phyloP scores from a whole-genome alignment of 2,113 vertebrate genomes.

The Catagonus wagneri region DNA sequence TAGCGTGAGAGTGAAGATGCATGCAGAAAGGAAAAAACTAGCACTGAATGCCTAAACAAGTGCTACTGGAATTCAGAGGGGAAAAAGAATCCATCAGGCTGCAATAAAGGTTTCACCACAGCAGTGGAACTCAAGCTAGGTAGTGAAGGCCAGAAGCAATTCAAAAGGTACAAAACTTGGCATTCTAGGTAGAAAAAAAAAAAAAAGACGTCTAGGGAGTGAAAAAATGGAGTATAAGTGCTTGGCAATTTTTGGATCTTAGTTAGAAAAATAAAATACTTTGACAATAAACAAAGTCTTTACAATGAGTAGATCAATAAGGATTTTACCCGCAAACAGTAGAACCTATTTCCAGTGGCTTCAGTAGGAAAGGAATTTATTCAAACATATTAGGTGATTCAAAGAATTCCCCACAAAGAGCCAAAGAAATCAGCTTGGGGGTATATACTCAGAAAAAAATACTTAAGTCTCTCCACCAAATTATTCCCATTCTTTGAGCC shows the following conservation, averaged over 20 bases:
- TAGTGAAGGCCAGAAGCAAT: background rate
- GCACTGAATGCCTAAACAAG: background rate
- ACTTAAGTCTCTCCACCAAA: background rate
- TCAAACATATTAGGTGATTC: background rate
- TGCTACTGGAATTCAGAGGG: background rate
- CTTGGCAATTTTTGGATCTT: slow-evolving; percentile 13
- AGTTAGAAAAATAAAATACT: slow-evolving; percentile 56
- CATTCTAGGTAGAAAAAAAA: background rate
- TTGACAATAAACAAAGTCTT: slow-evolving; percentile 33
- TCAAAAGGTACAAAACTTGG: slow-evolving; percentile 32
- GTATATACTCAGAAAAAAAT: slow-evolving; percentile 19
- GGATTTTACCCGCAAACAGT: background rate
- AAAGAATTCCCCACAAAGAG: background rate
- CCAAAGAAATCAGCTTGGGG: background rate
- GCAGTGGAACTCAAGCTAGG: background rate
- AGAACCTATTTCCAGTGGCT: background rate
- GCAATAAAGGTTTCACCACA: slow-evolving; percentile 5
- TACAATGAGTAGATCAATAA: slow-evolving; percentile 6
- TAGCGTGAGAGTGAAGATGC: background rate
- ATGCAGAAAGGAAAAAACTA: background rate
- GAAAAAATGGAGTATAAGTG: background rate
- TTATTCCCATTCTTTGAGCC: background rate
- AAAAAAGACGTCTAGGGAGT: slow-evolving; percentile 15
- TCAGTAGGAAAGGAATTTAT: slow-evolving; percentile 16
- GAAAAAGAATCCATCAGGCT: background rate